These are phyloP conservation scores for Scatophagus argus DNA, from an alignment of 2,113 vertebrate genomes.

Conservation along the genomic window DNA sequence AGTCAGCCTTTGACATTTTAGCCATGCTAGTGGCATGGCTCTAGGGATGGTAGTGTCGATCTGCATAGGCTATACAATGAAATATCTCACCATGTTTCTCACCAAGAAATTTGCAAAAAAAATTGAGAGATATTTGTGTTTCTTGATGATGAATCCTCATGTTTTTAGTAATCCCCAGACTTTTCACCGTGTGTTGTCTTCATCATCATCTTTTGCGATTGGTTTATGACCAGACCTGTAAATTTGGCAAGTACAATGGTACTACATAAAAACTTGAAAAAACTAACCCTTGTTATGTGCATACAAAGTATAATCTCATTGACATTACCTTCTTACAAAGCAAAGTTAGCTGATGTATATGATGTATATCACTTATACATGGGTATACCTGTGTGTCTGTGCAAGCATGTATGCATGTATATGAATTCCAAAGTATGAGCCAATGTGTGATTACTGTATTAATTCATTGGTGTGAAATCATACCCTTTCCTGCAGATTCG, in stretches of 20 bases:
- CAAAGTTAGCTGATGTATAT: neutral
- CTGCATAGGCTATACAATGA: too few relatives aligned
- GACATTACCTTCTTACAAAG: neutral
- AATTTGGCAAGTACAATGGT: too few relatives aligned
- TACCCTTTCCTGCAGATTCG: slow-evolving; percentile 45
- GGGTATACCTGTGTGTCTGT: neutral
- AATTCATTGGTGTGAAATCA: slow-evolving; percentile 25
- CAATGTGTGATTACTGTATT: neutral
- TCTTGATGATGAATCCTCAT: too few relatives aligned
- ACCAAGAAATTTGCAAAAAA: too few relatives aligned
- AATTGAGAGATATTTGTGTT: too few relatives aligned
- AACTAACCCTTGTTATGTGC: neutral
- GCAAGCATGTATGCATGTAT: neutral
- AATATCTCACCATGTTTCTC: too few relatives aligned
- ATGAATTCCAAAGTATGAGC: neutral
- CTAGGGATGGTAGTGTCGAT: neutral
- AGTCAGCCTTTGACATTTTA: neutral
- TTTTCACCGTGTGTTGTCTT: too few relatives aligned
- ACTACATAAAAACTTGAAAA: too few relatives aligned
- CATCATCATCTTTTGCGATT: too few relatives aligned
- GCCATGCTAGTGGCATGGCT: too few relatives aligned
- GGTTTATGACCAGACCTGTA: too few relatives aligned
- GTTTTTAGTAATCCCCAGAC: too few relatives aligned
- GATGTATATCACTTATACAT: neutral
- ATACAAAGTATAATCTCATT: neutral